These are phyloP conservation scores for Leptodactylus fallax DNA, from an alignment of 2,797 vertebrate species.

Conservation along the genomic window DNA sequence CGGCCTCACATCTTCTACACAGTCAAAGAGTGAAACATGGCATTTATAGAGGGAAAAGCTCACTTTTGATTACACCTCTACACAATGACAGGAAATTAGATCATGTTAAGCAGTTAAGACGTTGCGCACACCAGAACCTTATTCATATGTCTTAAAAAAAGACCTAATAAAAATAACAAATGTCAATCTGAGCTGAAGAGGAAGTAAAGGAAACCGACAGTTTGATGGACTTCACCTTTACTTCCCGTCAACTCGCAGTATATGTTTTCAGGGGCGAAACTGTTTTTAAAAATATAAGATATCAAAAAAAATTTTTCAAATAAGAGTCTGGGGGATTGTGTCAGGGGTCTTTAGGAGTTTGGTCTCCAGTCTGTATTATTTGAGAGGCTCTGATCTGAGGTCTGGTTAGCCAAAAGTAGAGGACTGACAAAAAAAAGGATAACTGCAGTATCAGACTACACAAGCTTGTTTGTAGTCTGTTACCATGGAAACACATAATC, in stretches of 20 bases:
- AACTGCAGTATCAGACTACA: too few species aligned
- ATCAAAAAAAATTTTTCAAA: too few species aligned
- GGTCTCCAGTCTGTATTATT: background rate
- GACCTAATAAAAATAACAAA: background rate
- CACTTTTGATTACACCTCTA: conserved; percentile 11
- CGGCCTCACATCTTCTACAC: background rate
- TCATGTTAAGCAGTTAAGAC: conserved; percentile 5
- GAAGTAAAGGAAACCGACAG: background rate
- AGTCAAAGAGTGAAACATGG: background rate
- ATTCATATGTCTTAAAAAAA: background rate
- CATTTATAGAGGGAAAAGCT: background rate
- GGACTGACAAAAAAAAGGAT: too few species aligned
- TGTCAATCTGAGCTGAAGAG: background rate
- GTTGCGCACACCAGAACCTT: background rate
- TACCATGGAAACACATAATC: too few species aligned
- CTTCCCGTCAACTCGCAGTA: background rate
- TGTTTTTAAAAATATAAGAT: too few species aligned
- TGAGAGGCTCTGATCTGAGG: background rate
- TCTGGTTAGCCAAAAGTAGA: too few species aligned
- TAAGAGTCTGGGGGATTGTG: too few species aligned
- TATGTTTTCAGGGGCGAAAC: too few species aligned
- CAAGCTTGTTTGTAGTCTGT: too few species aligned
- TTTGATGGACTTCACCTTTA: background rate
- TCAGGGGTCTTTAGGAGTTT: background rate
- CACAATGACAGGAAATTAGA: conserved; percentile 20